Base-by-base conservation (phyloP, 2,113 vertebrate species). In the Typhlomys cinereus region DNA sequence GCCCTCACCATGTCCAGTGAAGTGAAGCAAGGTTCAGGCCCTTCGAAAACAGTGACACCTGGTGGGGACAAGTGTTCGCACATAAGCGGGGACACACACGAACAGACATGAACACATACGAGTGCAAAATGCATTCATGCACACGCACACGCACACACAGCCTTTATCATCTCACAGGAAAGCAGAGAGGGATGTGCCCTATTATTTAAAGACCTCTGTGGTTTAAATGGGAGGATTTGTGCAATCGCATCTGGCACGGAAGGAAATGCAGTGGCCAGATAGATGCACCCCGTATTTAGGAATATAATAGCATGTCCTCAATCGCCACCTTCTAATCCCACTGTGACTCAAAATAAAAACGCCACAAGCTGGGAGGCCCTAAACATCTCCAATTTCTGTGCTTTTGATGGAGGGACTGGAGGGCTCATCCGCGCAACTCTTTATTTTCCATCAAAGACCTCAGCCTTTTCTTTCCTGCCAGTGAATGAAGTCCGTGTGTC, bases 301-400 rank as follows among this genome's bases (percentile, higher is more conserved):
- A 78, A 78, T 89, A 85, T 78, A 83, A 95, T 88, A n/a, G 39
- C 31, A 18, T 14, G 75, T 27, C 15, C 78, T 92, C 4, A 3
- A 85, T 74, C 54, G 88, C 79, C 41, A 62, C 70, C 66, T 4
- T n/a, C 61, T 93, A 79, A 86, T 85, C 79, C 70, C 48, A 36
- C 76, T 76, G 90, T 95, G 93, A 78, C 82, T 95, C 93, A 90
- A 95, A 96, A 94, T 92, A 86, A 96, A 95, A 96, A n/a, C 93
- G 86, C 80, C 52, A 9, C 83, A 69, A 88, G 80, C 86, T 80
- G 82, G 88, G 66, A 39, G 90, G 75, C 79, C 69, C 76, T 79
- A 57, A 71, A 87, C 76, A 92, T 92, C 80, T 94, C 93, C 66
- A 20, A 54, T 69, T 69, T 93, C 93, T 66, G 89, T 73, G 90